phyloP scores from a whole-genome alignment of 2,888 invertebrate species.

The Tachina fera region DNA sequence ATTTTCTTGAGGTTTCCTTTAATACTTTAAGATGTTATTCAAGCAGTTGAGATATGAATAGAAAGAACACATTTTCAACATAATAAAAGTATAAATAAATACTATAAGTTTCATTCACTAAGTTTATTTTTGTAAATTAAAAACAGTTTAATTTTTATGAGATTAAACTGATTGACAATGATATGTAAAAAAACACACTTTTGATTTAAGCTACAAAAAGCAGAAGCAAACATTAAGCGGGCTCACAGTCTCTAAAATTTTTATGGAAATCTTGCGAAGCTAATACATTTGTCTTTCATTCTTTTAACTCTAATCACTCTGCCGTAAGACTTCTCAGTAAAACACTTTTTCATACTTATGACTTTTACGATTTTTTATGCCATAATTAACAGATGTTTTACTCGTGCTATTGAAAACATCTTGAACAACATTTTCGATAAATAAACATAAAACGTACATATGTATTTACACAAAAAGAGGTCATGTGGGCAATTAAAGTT shows the following conservation, averaged over 20 bases:
- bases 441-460: too few relatives aligned
- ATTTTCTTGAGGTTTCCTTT: conserved; percentile 44
- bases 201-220: not conserved
- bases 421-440: not conserved
- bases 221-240: not conserved
- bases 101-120: not conserved
- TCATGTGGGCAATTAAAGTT: conserved; percentile 43
- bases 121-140: conserved; percentile 23
- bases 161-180: conserved; percentile 17
- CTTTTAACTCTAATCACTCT: not conserved
- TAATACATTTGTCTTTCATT: not conserved
- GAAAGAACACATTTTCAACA: conserved; percentile 7
- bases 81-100: conserved; percentile 16
- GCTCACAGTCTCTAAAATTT: not conserved
- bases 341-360: not conserved
- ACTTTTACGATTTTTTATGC: conserved; percentile 1
- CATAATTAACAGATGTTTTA: conserved; percentile 7
- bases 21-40: conserved; percentile 25
- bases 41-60: conserved; percentile 27
- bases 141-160: conserved; percentile 10
- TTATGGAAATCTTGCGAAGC: not conserved
- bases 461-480: conserved; percentile 28
- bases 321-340: not conserved
- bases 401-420: not conserved
- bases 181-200: not conserved